These are phyloP conservation scores for Drosophila fulvimacula DNA, from an alignment of 2,888 invertebrate genomes.

Conservation along the genomic window DNA sequence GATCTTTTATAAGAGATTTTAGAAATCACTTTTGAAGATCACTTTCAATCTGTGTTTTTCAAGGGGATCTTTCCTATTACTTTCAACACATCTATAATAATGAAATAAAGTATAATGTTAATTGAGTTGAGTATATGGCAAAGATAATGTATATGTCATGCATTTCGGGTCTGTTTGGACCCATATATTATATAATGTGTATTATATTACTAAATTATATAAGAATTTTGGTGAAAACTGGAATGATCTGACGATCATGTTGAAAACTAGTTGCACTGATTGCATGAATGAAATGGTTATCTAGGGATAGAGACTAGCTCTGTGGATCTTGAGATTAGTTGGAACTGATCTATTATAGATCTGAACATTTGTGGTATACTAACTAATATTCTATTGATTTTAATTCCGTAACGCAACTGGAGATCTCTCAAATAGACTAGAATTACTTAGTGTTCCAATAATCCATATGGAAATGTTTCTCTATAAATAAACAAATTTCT, in stretches of 20 bases:
- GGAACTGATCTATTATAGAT: not conserved
- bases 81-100: slow-evolving; percentile 13
- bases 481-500: too few relatives aligned
- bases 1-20: not conserved
- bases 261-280: too few relatives aligned
- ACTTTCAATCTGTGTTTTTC: not conserved
- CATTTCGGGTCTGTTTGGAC: not conserved
- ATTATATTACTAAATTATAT: not conserved
- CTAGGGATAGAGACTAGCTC: not conserved
- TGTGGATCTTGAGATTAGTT: not conserved
- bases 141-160: slow-evolving; percentile 1
- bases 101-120: slow-evolving; percentile 7
- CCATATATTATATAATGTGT: too few relatives aligned
- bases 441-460: too few relatives aligned
- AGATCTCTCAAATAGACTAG: not conserved
- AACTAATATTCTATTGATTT: not conserved
- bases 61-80: not conserved
- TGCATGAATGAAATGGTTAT: not conserved
- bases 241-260: not conserved
- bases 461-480: too few relatives aligned
- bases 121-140: slow-evolving; percentile 12
- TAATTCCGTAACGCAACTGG: too few relatives aligned
- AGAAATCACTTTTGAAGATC: not conserved
- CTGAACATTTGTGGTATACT: not conserved
- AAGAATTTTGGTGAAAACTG: not conserved